Evolutionary conservation across 2,888 invertebrate species (phyloP).

Genomic region (Mactromeris polynyma): DNA sequence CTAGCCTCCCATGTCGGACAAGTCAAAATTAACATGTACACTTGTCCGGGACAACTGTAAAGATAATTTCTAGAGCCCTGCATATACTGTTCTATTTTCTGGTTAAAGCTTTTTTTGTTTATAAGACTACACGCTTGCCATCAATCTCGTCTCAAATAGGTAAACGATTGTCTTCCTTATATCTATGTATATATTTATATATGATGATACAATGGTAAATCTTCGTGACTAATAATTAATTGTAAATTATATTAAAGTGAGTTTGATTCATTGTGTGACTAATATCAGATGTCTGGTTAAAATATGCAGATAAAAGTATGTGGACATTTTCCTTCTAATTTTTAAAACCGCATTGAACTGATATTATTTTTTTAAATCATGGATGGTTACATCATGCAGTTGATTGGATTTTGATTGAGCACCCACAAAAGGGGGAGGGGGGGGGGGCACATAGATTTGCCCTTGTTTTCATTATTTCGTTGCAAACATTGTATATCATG

Average conservation of each 20-base stretch:
- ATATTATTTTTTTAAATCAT: neutral
- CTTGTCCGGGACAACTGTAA: too few species aligned
- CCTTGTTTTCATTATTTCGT: neutral
- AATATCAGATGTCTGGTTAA: neutral
- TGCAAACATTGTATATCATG: neutral
- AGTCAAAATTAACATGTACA: too few species aligned
- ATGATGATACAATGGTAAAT: neutral
- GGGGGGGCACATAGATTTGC: neutral
- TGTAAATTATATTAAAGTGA: neutral
- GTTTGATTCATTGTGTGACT: neutral
- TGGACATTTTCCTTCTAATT: neutral
- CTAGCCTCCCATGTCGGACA: too few species aligned
- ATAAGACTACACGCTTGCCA: neutral
- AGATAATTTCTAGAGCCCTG: too few species aligned
- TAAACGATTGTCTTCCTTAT: neutral
- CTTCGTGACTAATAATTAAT: neutral
- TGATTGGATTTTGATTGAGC: neutral
- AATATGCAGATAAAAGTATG: neutral
- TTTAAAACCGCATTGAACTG: neutral
- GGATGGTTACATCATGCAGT: neutral
- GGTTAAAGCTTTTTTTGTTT: neutral
- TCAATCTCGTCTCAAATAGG: neutral
- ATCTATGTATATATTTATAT: neutral
- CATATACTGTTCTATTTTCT: neutral
- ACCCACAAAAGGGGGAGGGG: neutral